Conservation (phyloP, 2,113 vertebrate species). For the Meleagris gallopavo region DNA sequence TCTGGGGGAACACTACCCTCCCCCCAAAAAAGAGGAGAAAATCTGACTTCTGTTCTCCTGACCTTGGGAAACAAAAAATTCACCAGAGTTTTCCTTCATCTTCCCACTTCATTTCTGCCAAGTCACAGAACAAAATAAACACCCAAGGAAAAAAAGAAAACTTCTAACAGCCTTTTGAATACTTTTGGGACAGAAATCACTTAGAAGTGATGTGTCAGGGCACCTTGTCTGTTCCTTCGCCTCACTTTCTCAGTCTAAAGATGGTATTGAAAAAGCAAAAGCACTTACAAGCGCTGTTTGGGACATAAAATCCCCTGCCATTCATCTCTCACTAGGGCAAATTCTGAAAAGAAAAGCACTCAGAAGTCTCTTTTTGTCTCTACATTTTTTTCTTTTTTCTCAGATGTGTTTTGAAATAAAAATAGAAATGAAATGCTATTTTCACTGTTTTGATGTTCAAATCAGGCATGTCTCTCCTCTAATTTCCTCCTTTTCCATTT, state of each 20-base stretch:
- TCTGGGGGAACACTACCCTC: neutral
- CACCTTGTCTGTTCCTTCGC: slow-evolving; percentile 16
- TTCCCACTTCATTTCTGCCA: slow-evolving; percentile 22
- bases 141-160: neutral
- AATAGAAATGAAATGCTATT: slow-evolving; percentile 64
- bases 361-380: slow-evolving; percentile 27
- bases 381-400: slow-evolving; percentile 21
- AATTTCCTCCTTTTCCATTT: slow-evolving; percentile 13
- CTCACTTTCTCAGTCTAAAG: neutral
- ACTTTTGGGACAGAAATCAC: slow-evolving; percentile 25
- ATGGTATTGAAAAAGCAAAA: slow-evolving; percentile 31
- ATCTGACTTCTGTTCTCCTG: slow-evolving; percentile 13
- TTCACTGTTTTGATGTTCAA: slow-evolving; percentile 56
- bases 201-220: slow-evolving; percentile 38
- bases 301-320: slow-evolving; percentile 48
- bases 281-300: slow-evolving; percentile 36
- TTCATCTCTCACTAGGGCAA: slow-evolving; percentile 27
- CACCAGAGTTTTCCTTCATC: slow-evolving; percentile 10
- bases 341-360: slow-evolving; percentile 34
- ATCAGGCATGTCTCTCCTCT: slow-evolving; percentile 8
- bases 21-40: neutral
- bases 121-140: slow-evolving; percentile 53
- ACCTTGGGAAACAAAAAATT: slow-evolving; percentile 29
- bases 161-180: slow-evolving; percentile 27
- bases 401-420: slow-evolving; percentile 48